Evolutionary conservation across 2,888 invertebrate genomes (phyloP), one percentile per base, ranked within the genome.

Genomic region (Balanococcus diminutus): DNA sequence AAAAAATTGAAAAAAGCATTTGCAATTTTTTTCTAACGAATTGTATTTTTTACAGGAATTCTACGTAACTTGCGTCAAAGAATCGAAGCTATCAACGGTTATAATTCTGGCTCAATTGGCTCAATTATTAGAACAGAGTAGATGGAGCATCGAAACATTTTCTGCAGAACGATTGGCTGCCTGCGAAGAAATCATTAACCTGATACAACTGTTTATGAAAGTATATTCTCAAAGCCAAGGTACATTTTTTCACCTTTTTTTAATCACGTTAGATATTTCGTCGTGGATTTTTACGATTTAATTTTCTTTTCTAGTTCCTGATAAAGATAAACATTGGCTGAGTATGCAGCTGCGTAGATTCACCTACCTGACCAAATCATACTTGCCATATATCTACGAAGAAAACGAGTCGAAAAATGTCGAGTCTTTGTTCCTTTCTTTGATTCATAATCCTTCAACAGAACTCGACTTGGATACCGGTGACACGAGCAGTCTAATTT

Each of bases 291-390:
- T 16, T 28, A 56, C 9, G 6, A 22, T 22, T 72, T 16, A n/a
- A n/a, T 46, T 5, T 46, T n/a, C 5, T n/a, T 72, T 4, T 0
- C 11, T 72, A 79, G 75, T 8, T 9, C 6, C n/a, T 8, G 75
- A 79, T 19, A 79, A 79, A 19, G 75, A 79, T 5, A 79, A 79
- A 19, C 75, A 79, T 79, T 79, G 75, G 75, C 28, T 79, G 75
- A 79, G 75, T 16, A 79, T 79, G 75, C 75, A 79, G 36, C 11
- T 79, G 19, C 25, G 75, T 19, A 36, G 75, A 79, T 79, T 79
- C 36, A 28, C 75, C 2, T 79, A 19, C 9, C 19, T 79, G 2
- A 79, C 75, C 6, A 79, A 79, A 36, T 79, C 75, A 16, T 79
- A 79, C 16, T 79, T 79, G 36, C 75, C 75, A 11, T 79, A 79